These are phyloP conservation scores for Incurvaria masculella DNA, from an alignment of 2,888 invertebrate species.

Conservation along the genomic window DNA sequence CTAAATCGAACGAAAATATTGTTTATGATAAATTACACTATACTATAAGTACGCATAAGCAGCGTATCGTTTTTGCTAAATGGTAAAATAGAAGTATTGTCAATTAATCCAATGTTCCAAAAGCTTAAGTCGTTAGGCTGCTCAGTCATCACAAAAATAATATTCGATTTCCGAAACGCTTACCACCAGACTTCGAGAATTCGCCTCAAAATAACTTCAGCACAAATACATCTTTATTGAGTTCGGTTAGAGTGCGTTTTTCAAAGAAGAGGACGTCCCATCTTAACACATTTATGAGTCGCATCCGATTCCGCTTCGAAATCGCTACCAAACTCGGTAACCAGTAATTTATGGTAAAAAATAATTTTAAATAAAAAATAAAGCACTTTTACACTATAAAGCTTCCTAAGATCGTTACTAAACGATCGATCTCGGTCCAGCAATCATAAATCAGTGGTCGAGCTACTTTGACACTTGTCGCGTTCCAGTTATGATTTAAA, in stretches of 20 bases:
- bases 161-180: background rate
- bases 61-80: no score
- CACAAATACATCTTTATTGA: background rate
- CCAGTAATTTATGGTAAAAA: slow-evolving; percentile 57
- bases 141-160: background rate
- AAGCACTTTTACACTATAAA: slow-evolving; percentile 33
- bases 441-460: slow-evolving; percentile 43
- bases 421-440: slow-evolving; percentile 43
- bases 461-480: slow-evolving; percentile 51
- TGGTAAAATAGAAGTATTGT: no score
- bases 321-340: slow-evolving; percentile 54
- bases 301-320: slow-evolving; percentile 27
- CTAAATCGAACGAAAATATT: no score
- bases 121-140: background rate
- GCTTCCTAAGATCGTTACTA: slow-evolving; percentile 53
- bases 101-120: no score
- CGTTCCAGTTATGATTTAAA: slow-evolving; percentile 35
- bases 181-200: background rate
- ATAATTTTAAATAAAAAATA: slow-evolving; percentile 54
- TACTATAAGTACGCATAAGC: no score
- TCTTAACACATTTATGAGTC: background rate
- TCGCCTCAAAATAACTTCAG: background rate
- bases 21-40: no score
- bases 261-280: background rate
- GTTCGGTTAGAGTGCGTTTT: background rate